Conservation (phyloP, 2,888 invertebrate species). For the Horisme vitalbata region DNA sequence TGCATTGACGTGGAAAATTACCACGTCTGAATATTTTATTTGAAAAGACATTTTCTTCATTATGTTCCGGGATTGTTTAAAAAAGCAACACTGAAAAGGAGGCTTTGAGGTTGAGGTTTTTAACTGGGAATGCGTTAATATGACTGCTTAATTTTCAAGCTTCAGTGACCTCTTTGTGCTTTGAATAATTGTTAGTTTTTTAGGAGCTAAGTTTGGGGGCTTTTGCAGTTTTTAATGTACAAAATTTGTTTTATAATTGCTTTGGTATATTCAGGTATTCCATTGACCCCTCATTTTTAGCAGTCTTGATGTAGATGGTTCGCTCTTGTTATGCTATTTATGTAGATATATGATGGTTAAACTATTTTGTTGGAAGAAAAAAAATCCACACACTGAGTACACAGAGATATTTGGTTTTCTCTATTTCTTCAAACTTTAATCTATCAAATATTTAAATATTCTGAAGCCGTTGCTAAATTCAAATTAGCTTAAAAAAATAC, state of each 20-base stretch:
- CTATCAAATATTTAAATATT: too few relatives aligned
- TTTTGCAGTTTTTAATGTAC: background rate
- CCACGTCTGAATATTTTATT: conserved; percentile 36
- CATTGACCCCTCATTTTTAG: too few relatives aligned
- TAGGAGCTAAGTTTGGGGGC: background rate
- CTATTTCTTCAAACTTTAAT: too few relatives aligned
- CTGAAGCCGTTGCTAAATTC: too few relatives aligned
- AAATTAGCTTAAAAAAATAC: too few relatives aligned
- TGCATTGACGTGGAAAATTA: conserved; percentile 69
- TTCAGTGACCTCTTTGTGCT: conserved; percentile 4
- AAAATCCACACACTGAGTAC: too few relatives aligned
- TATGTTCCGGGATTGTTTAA: conserved; percentile 8
- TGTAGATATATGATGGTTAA: too few relatives aligned
- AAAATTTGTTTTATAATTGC: background rate
- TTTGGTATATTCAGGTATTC: too few relatives aligned
- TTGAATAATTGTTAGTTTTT: background rate
- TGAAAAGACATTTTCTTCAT: conserved; percentile 6
- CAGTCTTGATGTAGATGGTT: too few relatives aligned
- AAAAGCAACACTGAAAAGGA: conserved; percentile 9
- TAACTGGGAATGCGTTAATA: conserved; percentile 4
- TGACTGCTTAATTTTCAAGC: conserved; percentile 14
- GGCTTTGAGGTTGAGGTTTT: conserved; percentile 3
- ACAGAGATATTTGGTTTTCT: too few relatives aligned
- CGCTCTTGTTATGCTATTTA: too few relatives aligned
- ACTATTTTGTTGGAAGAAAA: too few relatives aligned